A percentile compares a stretch with the other conserved stretches of the same genome.
These are phyloP conservation scores for Cyprinodon brontotheroides DNA, from an alignment of 2,113 vertebrate genomes.

Conservation along the genomic window DNA sequence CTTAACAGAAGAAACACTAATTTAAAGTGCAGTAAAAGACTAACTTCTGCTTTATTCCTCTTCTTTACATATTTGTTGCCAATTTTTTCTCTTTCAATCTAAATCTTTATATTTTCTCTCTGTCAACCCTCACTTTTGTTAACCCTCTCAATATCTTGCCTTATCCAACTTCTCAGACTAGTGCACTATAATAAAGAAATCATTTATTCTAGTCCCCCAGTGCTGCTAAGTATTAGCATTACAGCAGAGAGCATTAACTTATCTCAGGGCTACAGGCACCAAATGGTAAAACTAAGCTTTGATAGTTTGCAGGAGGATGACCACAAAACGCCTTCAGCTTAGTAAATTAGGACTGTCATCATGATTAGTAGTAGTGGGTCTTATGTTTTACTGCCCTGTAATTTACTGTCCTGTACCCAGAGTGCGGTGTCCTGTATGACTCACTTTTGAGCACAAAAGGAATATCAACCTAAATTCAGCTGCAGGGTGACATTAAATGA, in stretches of 20 bases:
- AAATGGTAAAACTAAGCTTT: slow-evolving; percentile 73
- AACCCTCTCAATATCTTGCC: slow-evolving; percentile 22
- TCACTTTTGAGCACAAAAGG: slow-evolving; percentile 28
- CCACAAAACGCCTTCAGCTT: slow-evolving; percentile 68
- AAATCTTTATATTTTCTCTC: slow-evolving; percentile 9
- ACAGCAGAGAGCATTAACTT: slow-evolving; percentile 72
- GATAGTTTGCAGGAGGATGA: slow-evolving; percentile 73
- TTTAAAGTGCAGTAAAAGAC: slow-evolving; percentile 21
- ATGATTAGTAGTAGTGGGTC: slow-evolving; percentile 64
- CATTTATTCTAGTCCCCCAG: slow-evolving; percentile 65
- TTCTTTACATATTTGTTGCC: slow-evolving; percentile 25
- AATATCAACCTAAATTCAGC: slow-evolving; percentile 36
- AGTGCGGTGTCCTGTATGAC: slow-evolving; percentile 20
- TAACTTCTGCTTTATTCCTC: slow-evolving; percentile 23
- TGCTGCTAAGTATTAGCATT: slow-evolving; percentile 66
- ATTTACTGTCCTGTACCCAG: slow-evolving; percentile 42
- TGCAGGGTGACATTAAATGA: slow-evolving; percentile 10
- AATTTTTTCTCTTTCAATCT: slow-evolving; percentile 33
- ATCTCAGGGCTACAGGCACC: slow-evolving; percentile 72
- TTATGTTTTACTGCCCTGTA: slow-evolving; percentile 64
- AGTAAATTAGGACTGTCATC: slow-evolving; percentile 67
- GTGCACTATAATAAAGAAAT: slow-evolving; percentile 72
- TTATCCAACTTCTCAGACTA: slow-evolving; percentile 50
- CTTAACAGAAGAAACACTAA: slow-evolving; percentile 35
- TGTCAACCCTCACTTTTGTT: slow-evolving; percentile 39